These are phyloP conservation scores for Megalopta genalis DNA, from an alignment of 1,140 invertebrate species.

Conservation along the genomic window DNA sequence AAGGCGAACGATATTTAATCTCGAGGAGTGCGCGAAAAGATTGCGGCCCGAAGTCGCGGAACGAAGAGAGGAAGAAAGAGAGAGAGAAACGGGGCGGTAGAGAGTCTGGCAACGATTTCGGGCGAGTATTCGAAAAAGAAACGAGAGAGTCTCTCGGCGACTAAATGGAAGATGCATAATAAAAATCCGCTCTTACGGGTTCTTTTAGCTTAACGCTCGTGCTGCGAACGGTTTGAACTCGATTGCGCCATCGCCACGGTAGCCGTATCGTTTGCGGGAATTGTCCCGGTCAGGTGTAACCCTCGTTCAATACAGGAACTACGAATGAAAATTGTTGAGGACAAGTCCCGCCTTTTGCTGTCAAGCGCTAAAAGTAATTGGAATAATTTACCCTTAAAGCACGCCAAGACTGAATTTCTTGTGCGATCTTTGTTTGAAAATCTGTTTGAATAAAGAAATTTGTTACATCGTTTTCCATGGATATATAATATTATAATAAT, in stretches of 20 bases:
- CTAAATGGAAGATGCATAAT: slow-evolving; percentile 4
- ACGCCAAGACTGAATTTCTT: no score
- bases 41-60: no score
- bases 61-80: no score
- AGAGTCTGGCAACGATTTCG: background rate
- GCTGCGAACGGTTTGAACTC: background rate
- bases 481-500: no score
- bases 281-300: background rate
- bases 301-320: background rate
- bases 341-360: background rate
- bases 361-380: no score
- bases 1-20: slow-evolving; percentile 41
- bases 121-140: background rate
- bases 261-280: background rate
- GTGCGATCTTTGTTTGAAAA: no score
- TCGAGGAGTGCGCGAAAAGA: background rate
- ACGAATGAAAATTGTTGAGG: background rate
- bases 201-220: background rate
- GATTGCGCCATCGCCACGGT: background rate
- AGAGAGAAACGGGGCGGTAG: no score
- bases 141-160: background rate
- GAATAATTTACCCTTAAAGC: no score
- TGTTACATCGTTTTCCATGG: no score
- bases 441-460: no score
- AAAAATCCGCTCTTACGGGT: background rate